These are phyloP conservation scores for Boloria euphrosyne DNA, from an alignment of 2,888 invertebrate genomes.

Conservation along the genomic window DNA sequence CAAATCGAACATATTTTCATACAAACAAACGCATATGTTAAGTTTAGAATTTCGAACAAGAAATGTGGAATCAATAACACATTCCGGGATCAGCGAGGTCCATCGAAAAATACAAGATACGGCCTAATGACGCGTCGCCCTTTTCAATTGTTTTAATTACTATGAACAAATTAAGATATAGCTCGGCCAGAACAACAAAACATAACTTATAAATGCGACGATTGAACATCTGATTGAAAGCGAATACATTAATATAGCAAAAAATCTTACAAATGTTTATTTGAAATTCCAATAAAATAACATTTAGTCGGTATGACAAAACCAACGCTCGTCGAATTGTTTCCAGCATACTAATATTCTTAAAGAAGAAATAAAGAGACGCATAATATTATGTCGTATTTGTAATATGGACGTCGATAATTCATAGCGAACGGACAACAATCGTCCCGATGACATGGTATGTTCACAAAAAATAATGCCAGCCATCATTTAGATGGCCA, in stretches of 20 bases:
- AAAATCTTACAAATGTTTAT: conserved; percentile 71
- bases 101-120: conserved; percentile 37
- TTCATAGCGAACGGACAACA: conserved; percentile 81
- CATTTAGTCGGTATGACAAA: conserved; percentile 82
- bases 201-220: conserved; percentile 4
- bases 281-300: conserved; percentile 81
- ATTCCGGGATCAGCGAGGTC: conserved; percentile 2
- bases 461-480: conserved; percentile 79
- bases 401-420: conserved; percentile 81
- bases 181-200: conserved; percentile 42
- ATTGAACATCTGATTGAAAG: conserved; percentile 57
- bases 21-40: background rate
- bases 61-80: conserved; percentile 6
- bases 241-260: conserved; percentile 41
- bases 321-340: conserved; percentile 76
- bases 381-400: conserved; percentile 81
- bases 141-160: conserved; percentile 67
- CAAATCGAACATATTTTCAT: conserved; percentile 4
- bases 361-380: conserved; percentile 81
- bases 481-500: conserved; percentile 77
- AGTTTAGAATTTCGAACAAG: conserved; percentile 7
- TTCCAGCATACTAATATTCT: conserved; percentile 81
- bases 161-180: conserved; percentile 75
- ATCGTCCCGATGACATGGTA: conserved; percentile 81
- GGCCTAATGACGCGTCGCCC: conserved; percentile 41